These are phyloP conservation scores for Latrodectus geometricus DNA, from an alignment of 1,140 invertebrate genomes.

Conservation along the genomic window DNA sequence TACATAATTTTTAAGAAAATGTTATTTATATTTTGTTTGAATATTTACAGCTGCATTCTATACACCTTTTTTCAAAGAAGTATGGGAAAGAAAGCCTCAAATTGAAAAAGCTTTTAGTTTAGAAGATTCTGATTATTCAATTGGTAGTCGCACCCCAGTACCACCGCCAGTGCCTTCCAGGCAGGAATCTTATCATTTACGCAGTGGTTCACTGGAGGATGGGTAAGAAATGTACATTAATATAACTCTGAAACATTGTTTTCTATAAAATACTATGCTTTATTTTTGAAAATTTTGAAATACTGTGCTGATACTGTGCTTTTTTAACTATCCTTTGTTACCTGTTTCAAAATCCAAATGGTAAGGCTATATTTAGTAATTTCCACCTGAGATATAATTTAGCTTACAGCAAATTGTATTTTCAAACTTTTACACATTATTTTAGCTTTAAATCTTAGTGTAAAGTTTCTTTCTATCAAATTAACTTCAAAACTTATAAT, in stretches of 20 bases:
- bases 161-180: conserved; percentile 74
- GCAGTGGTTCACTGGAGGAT: conserved; percentile 68
- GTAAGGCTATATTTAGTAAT: no score
- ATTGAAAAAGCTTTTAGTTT: conserved; percentile 93
- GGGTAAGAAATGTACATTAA: conserved; percentile 66
- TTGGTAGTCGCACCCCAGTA: conserved; percentile 65
- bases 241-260: neutral
- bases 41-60: conserved; percentile 86
- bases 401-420: no score
- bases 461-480: no score
- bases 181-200: conserved; percentile 70
- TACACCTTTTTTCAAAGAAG: conserved; percentile 94
- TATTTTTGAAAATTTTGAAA: no score
- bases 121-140: conserved; percentile 76
- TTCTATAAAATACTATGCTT: no score
- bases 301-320: no score
- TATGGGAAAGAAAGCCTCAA: conserved; percentile 94
- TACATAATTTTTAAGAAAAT: neutral
- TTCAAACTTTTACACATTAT: no score
- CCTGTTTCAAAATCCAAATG: no score
- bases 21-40: conserved; percentile 11
- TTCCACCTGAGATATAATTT: no score
- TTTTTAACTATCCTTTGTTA: no score
- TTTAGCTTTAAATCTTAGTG: no score
- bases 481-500: no score